A percentile compares a stretch with the other conserved stretches of the same genome.
These are phyloP conservation scores for Rhodinocichla rosea DNA, from an alignment of 2,113 vertebrate species.

Conservation along the genomic window DNA sequence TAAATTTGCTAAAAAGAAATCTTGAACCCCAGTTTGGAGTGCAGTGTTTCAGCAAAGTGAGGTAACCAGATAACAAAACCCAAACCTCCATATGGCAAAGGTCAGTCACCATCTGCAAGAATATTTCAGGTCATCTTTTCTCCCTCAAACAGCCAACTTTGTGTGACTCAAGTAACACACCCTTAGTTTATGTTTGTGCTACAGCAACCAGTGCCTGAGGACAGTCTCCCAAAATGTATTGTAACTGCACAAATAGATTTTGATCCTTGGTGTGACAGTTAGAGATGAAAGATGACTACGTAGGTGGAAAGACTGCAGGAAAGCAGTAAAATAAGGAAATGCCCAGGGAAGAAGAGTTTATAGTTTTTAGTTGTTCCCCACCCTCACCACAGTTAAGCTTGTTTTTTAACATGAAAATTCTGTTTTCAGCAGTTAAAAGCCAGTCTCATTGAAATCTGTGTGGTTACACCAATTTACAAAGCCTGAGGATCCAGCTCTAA, in stretches of 20 bases:
- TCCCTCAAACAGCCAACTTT: neutral
- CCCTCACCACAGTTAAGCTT: neutral
- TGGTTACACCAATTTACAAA: neutral
- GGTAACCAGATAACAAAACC: neutral
- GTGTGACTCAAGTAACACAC: neutral
- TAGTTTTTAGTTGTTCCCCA: neutral
- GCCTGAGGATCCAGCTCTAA: neutral
- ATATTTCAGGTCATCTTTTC: neutral
- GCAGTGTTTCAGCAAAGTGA: neutral
- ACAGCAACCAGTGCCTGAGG: neutral
- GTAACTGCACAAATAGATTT: neutral
- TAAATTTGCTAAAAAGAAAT: neutral
- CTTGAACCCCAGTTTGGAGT: neutral
- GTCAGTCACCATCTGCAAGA: neutral
- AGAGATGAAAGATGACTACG: rapidly evolving
- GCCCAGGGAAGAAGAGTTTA: neutral
- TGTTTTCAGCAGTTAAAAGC: neutral
- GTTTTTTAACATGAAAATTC: neutral
- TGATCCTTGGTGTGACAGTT: neutral
- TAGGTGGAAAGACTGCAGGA: neutral
- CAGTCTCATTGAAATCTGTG: neutral
- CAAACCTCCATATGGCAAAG: neutral
- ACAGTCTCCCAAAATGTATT: neutral
- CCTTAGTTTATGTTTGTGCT: neutral
- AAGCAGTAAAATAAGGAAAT: neutral